Base-by-base conservation (phyloP, 2,797 vertebrate species). In the Coregonus sp. region DNA sequence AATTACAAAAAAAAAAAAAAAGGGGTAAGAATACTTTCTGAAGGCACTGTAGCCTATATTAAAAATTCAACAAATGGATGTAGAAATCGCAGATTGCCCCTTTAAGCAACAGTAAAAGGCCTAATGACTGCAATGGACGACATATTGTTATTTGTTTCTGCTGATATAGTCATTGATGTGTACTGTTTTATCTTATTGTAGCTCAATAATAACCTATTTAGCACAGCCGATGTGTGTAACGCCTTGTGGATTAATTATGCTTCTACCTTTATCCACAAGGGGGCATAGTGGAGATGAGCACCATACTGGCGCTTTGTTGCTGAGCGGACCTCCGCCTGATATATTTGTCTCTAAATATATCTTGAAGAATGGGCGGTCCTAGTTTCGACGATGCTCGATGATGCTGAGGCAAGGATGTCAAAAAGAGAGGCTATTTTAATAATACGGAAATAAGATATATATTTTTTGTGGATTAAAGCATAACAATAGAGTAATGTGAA, bases 321-420 rank as follows among this genome's bases (percentile, higher is more conserved):
- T 78, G 35, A 56, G 71, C 68, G 79, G 85, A 47, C 9, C 40
- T 47, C 40, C 3, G 18, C 4, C 47, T n/a, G 6, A 1, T 7
- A 20, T 7, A 20, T n/a, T 4, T n/a, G 40, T n/a, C 18, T n/a
- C 18, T 25, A 4, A 35, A 50, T 25, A 7, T 29, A n/a, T 59
- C 56, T 4, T 70, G 20, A 15, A 33, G 20, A 51, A 37, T 77
- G 72, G 86, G 85, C 82, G 80, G 83, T 83, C 81, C 78, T 77
- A 74, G 76, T 76, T 47, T 47, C 12, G 80, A 70, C 54, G 78
- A 76, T 14, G 35, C 40, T 59, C 16, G 74, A 51, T 15, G 84
- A 76, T 78, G 82, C 81, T 81, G 85, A 77, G 56, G 70, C 1
- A 9, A 75, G 72, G 84, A 80, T 80, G 83, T 75, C 14, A 73